Evolutionary conservation across 2,797 vertebrate species (phyloP), one percentile per base, ranked within the genome.

Genomic region (Myotis vivesi): DNA sequence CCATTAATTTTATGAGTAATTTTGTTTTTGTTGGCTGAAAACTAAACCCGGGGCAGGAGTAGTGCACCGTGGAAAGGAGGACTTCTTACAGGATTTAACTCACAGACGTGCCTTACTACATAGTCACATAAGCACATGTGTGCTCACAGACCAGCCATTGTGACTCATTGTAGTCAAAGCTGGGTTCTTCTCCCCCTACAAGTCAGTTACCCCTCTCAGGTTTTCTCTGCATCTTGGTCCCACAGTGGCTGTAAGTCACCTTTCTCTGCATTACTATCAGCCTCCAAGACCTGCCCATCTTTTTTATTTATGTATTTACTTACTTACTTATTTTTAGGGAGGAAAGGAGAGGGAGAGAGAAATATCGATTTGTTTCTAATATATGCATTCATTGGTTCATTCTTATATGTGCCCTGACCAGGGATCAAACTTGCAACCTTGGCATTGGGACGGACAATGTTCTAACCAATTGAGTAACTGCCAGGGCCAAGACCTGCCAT

Each of bases 1-100:
- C 97, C 93, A 97, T 98, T 97, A 98, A 96, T 97, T 97, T 98
- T 96, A 96, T 96, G 96, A 97, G 97, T 96, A 96, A 97, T 97
- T 97, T 97, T 97, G 87, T 97, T 98, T 98, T 97, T 96, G 94
- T 98, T 98, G 98, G 95, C 98, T 97, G 87, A 95, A 97, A 96
- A 94, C 89, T 97, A 92, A 96, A 97, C 94, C 93, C 79, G 22
- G 44, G 69, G 30, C 25, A 25, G 33, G 44, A 46, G 64, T 55
- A 55, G 68, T 62, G 17, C 68, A 30, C 44, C 46, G 10, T 12
- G 22, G 94, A 91, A 97, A 96, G 84, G 95, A 73, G 96, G 95
- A 69, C 97, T 98, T 98, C 95, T 94, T 92, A 82, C 81, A 95
- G 96, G 88, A 92, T 97, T 97, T 97, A 92, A 95, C 91, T 97